Base-by-base conservation (phyloP, 1,140 invertebrate genomes). In the Pseudobourletiella spinata region DNA sequence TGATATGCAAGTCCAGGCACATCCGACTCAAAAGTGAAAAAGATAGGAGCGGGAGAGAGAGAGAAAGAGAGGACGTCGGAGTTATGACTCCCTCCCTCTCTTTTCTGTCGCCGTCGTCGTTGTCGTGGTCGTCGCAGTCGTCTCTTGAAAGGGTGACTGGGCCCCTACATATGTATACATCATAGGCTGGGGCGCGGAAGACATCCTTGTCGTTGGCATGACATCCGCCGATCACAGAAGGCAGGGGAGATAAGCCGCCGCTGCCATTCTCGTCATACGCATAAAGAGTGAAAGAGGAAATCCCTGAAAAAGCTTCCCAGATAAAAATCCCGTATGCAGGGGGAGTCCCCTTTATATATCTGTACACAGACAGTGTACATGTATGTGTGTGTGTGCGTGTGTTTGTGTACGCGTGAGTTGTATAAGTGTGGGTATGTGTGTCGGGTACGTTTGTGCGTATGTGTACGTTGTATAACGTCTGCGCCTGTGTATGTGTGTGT, bases 291-390 rank as follows among this genome's bases (percentile, higher is more conserved):
- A 61, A 46, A 32, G 54, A 54, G 61, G 61, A 63, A 59, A 63
- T 63, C 61, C 55, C 61, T 18, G 61, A 58, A 48, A 63, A 58
- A 63, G 56, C 32, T 18, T 25, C 39, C 28, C 14, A 50, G 61
- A 63, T 63, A 63, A 63, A 58, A 58, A 58, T 57, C 55, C 44
- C 46, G n/a, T n/a, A n/a, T n/a, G n/a, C n/a, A n/a, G n/a, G n/a
- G n/a, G n/a, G n/a, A n/a, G n/a, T n/a, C n/a, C n/a, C n/a, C n/a
- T n/a, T n/a, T n/a, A n/a, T n/a, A n/a, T n/a, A n/a, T n/a, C n/a
- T n/a, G n/a, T n/a, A n/a, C n/a, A n/a, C n/a, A n/a, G n/a, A n/a
- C n/a, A n/a, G n/a, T n/a, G n/a, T n/a, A n/a, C n/a, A n/a, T n/a
- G n/a, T n/a, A n/a, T n/a, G n/a, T n/a, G n/a, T n/a, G n/a, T n/a